Evolutionary conservation across 1,140 invertebrate genomes (phyloP).

Genomic region (Pseudobourletiella spinata): DNA sequence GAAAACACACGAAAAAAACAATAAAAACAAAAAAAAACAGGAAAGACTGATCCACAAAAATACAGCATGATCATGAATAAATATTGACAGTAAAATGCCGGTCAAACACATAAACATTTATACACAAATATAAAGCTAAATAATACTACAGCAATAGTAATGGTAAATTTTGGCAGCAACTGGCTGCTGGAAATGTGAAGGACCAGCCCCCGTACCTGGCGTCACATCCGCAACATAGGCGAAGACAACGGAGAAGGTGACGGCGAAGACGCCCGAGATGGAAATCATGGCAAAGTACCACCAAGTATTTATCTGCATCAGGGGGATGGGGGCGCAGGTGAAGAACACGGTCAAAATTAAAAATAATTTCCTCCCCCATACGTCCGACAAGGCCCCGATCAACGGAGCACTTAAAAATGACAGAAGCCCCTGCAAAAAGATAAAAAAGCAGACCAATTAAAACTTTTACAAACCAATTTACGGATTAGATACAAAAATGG

Average conservation of each 20-base stretch:
- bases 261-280: slow-evolving; percentile 95
- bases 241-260: slow-evolving; percentile 98
- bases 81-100: too few relatives aligned
- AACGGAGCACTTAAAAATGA: slow-evolving; percentile 95
- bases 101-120: too few relatives aligned
- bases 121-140: too few relatives aligned
- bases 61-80: too few relatives aligned
- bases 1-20: too few relatives aligned
- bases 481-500: background rate
- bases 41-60: too few relatives aligned
- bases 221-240: slow-evolving; percentile 99
- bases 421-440: slow-evolving; percentile 69
- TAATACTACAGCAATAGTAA: too few relatives aligned
- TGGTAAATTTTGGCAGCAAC: too few relatives aligned
- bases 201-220: slow-evolving; percentile 28
- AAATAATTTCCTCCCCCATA: slow-evolving; percentile 97
- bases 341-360: slow-evolving; percentile 97
- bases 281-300: slow-evolving; percentile 99
- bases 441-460: background rate
- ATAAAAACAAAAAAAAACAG: too few relatives aligned
- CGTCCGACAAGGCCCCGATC: slow-evolving; percentile 93
- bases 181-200: too few relatives aligned
- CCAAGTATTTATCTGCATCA: slow-evolving; percentile 98
- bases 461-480: background rate
- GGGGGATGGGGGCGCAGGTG: slow-evolving; percentile 96